Percentiles rank a stretch among this genome's conserved stretches.
These are phyloP conservation scores for Botia almorhae DNA, from an alignment of 2,797 vertebrate species.

Conservation along the genomic window DNA sequence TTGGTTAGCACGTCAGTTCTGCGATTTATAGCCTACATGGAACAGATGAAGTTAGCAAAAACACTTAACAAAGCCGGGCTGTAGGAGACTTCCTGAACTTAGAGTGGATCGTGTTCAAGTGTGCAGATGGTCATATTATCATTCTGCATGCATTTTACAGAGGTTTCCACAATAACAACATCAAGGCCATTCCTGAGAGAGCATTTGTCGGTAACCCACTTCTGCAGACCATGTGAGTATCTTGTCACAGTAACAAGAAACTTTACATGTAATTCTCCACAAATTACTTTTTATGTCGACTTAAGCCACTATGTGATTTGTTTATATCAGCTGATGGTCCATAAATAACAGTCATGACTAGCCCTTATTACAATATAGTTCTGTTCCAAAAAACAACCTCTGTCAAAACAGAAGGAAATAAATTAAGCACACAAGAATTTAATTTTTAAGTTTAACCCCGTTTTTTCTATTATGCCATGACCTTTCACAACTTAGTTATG, in stretches of 20 bases:
- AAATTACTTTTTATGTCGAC: conserved; percentile 17
- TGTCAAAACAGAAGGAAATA: neutral
- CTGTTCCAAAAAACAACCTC: neutral
- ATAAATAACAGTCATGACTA: neutral
- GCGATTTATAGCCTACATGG: conserved; percentile 19
- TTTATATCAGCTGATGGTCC: neutral
- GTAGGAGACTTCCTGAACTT: conserved; percentile 11
- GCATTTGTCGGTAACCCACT: conserved; percentile 93
- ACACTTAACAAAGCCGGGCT: neutral
- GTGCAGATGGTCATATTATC: conserved; percentile 24
- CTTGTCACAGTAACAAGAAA: neutral
- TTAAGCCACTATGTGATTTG: conserved; percentile 3
- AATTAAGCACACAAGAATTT: neutral
- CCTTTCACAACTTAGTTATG: too few species aligned
- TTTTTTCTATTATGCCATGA: too few species aligned
- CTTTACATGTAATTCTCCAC: neutral
- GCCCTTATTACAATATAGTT: neutral
- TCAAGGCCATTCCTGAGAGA: conserved; percentile 92
- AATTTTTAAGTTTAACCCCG: too few species aligned
- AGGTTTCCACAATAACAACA: conserved; percentile 96
- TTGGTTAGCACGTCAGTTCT: conserved; percentile 3
- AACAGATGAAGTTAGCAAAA: conserved; percentile 29
- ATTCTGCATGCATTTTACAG: conserved; percentile 73
- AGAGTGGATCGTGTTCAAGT: conserved; percentile 13
- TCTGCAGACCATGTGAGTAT: conserved; percentile 92